These are phyloP conservation scores for Cuculus canorus DNA, from an alignment of 2,797 vertebrate genomes.

Conservation along the genomic window DNA sequence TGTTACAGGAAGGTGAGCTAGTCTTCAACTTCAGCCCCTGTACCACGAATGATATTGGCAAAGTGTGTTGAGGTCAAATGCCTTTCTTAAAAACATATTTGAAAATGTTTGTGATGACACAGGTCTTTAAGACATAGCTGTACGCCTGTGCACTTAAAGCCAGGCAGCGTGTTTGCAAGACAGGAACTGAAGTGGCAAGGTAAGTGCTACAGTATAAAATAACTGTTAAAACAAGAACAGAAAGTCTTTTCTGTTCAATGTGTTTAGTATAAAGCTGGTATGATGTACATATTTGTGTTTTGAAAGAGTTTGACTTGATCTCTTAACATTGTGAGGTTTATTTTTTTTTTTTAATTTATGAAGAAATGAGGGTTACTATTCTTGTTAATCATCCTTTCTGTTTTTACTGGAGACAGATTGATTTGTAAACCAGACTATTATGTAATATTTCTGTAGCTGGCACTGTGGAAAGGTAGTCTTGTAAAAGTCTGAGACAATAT, in stretches of 20 bases:
- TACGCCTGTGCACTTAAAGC: not conserved
- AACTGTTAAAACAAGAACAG: not conserved
- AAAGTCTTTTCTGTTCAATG: not conserved
- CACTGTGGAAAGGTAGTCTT: not conserved
- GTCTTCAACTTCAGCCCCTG: not conserved
- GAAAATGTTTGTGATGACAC: not conserved
- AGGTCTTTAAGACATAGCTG: not conserved
- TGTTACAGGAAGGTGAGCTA: slow-evolving; percentile 12
- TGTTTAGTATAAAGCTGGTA: not conserved
- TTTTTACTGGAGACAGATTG: not conserved
- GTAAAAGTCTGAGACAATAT: not conserved
- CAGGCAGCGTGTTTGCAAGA: not conserved
- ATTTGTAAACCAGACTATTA: not conserved
- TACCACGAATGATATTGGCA: not conserved
- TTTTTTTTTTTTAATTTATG: not conserved
- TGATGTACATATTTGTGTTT: not conserved
- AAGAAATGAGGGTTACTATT: not conserved
- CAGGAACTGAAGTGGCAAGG: not conserved
- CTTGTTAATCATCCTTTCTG: not conserved
- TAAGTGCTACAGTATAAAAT: not conserved
- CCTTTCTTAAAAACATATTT: not conserved
- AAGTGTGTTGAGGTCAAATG: slow-evolving; percentile 19
- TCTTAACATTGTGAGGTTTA: not conserved
- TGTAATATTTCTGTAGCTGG: not conserved
- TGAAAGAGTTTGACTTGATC: not conserved